phyloP scores from a whole-genome alignment of 2,113 vertebrate genomes.

The Atractosteus spatula region DNA sequence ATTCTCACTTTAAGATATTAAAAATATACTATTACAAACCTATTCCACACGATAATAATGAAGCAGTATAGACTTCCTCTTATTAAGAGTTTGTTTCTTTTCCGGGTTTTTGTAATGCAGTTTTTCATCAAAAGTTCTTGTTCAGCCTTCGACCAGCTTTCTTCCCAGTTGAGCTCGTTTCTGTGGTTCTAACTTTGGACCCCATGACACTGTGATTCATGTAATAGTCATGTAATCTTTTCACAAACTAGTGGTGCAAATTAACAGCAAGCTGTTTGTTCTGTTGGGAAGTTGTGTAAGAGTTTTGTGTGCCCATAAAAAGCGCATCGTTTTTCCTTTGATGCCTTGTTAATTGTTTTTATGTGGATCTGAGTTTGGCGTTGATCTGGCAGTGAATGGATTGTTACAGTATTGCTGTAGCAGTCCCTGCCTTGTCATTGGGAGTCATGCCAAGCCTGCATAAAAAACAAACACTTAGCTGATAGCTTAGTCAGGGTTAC shows the following conservation, averaged over 20 bases:
- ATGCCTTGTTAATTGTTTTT: conserved; percentile 13
- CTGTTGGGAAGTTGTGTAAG: not conserved
- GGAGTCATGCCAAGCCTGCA: not conserved
- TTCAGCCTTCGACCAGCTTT: not conserved
- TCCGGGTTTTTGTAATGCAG: no score
- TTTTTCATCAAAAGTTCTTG: no score
- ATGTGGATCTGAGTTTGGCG: not conserved
- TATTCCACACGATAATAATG: no score
- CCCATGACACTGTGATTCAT: not conserved
- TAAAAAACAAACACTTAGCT: no score
- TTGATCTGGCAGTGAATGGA: not conserved
- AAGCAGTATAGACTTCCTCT: no score
- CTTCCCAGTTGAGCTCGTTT: not conserved
- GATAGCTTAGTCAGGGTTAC: no score
- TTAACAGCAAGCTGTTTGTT: conserved; percentile 37
- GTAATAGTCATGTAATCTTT: conserved; percentile 9
- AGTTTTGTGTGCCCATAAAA: not conserved
- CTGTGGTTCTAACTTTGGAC: not conserved
- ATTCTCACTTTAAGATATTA: no score
- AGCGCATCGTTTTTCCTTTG: not conserved
- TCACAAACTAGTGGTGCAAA: conserved; percentile 21
- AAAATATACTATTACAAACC: no score
- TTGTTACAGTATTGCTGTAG: not conserved
- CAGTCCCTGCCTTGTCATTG: not conserved
- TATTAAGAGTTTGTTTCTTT: no score